Base-by-base conservation (phyloP, 1,140 invertebrate species). In the Hypsibius dujardini region DNA sequence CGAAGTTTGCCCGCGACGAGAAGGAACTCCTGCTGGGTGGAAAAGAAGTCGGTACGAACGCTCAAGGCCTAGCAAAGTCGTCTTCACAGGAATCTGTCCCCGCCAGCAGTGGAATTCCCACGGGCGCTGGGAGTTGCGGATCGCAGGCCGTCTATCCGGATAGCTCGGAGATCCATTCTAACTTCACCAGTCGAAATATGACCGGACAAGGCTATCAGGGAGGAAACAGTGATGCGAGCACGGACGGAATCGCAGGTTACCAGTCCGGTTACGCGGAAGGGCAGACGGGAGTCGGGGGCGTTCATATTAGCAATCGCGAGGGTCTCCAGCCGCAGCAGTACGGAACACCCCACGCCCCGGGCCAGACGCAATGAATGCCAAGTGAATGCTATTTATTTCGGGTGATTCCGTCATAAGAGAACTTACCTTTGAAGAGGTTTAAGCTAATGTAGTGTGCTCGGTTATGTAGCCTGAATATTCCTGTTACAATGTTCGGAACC, bases 231-330 rank as follows among this genome's bases (percentile, higher is more conserved):
- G 50, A 56, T 56, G 50, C 50, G 50, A n/a, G 7, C 7, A n/a
- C 50, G 50, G n/a, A 7, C 7, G 50, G 50, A 12, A 56, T 56
- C 50, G 7, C 50, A 56, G n/a, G 7, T 12, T 56, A 56, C 50
- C 50, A 56, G n/a, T 7, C 7, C n/a, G 50, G 50, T n/a, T 56
- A 12, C 50, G 50, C 50, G 7, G 50, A 56, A 56, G 50, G 50
- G n/a, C 50, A 56, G 50, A 56, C 50, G 7, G 50, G 50, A 7
- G 50, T 56, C n/a, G 50, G 50, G 7, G 50, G 50, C 50, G 50
- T 56, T n/a, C 50, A 56, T 56, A 56, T 56, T n/a, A 56, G 50
- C 50, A 56, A 56, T n/a, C 7, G 50, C 50, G 50, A 56, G 50
- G 7, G 7, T 56, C 50, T 56, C n/a, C 50, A 56, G 50, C 50